A percentile compares a stretch with the other conserved stretches of the same genome.
Conservation (phyloP, 2,888 invertebrate species). For the Steinernema hermaphroditum region DNA sequence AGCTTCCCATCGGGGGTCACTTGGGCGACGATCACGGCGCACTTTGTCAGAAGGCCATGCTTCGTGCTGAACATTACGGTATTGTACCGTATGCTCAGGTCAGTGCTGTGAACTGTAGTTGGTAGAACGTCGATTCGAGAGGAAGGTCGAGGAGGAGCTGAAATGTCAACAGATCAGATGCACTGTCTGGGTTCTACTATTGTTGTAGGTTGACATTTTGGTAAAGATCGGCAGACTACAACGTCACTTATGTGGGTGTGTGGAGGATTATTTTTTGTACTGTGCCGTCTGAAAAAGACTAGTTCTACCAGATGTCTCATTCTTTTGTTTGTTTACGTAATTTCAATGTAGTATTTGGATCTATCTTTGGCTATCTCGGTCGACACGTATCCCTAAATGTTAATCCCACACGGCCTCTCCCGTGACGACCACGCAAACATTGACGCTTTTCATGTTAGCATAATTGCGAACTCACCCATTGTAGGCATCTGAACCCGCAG, state of each 20-base stretch:
- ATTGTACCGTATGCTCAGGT: constrained; percentile 48
- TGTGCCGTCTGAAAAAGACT: too few species aligned
- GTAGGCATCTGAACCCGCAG: constrained; percentile 55
- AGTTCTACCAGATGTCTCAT: too few species aligned
- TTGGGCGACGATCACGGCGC: constrained; percentile 62
- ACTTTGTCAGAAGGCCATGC: constrained; percentile 51
- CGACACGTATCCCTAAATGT: too few species aligned
- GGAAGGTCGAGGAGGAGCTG: constrained; percentile 58
- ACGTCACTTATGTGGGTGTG: neutral
- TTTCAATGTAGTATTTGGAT: too few species aligned
- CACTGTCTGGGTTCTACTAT: too few species aligned
- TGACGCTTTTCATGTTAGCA: too few species aligned
- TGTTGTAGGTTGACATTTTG: too few species aligned
- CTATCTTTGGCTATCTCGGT: too few species aligned
- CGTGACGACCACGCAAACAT: constrained; percentile 9
- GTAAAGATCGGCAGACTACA: too few species aligned
- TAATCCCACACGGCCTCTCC: neutral
- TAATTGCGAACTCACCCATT: constrained; percentile 40
- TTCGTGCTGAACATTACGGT: constrained; percentile 42
- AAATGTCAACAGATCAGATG: too few species aligned
- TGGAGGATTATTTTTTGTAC: too few species aligned
- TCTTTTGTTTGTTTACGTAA: too few species aligned
- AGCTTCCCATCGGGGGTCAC: constrained; percentile 49
- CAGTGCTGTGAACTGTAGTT: constrained; percentile 41
- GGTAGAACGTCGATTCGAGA: constrained; percentile 44